Conservation (phyloP, 1,140 invertebrate genomes). For the Mamestra configurata region DNA sequence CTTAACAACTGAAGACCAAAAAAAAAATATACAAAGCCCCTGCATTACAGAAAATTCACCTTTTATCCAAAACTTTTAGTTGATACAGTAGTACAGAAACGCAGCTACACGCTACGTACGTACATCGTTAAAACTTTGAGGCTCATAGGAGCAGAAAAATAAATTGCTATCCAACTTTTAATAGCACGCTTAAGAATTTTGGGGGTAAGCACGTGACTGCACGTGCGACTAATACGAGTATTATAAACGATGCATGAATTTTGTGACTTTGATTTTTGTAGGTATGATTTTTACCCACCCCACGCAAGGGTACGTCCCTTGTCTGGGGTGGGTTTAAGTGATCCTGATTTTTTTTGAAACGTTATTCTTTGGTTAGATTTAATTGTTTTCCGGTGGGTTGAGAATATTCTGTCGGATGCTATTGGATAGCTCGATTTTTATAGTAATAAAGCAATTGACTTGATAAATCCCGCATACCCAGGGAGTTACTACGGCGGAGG, state of each 20-base stretch:
- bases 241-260: conserved; percentile 21
- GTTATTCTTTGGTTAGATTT: not conserved
- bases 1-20: not conserved
- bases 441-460: no score
- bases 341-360: not conserved
- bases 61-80: conserved; percentile 22
- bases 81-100: not conserved
- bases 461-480: no score
- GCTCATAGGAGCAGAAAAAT: conserved; percentile 43
- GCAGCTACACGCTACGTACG: not conserved
- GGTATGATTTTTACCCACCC: no score
- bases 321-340: not conserved
- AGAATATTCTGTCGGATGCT: not conserved
- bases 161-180: conserved; percentile 50
- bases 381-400: not conserved
- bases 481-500: no score
- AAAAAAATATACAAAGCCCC: not conserved
- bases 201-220: conserved; percentile 22
- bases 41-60: conserved; percentile 8
- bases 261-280: conserved; percentile 32
- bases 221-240: conserved; percentile 17
- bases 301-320: conserved; percentile 1
- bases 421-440: no score
- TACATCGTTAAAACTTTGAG: conserved; percentile 48
- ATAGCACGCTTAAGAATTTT: conserved; percentile 37